Evolutionary conservation across 1,140 invertebrate genomes (phyloP), one percentile per base, ranked within the genome.

Genomic region (Tetraneura akinire): DNA sequence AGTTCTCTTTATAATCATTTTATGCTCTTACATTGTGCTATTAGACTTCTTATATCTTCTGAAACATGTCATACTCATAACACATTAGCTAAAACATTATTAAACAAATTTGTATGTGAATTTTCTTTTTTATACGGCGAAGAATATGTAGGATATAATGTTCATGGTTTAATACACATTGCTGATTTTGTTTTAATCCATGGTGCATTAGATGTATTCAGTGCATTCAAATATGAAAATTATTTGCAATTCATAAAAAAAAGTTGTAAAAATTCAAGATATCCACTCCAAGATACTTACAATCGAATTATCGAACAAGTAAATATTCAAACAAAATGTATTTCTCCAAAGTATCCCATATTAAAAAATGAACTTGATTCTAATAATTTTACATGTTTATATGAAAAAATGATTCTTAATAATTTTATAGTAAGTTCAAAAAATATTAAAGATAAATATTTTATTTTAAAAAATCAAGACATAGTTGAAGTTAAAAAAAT

Each of bases 151-250:
- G 13, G 26, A 13, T 62, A 62, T 37, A 62, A 62, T 37, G 23
- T 29, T 29, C 60, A 29, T 32, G 14, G 18, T 18, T 26, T 68
- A 21, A 68, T 68, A 10, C 37, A 68, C 45, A 8, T 68, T 3
- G 3, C 37, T n/a, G 16, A 68, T 68, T 68, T 68, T 68, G 64
- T 68, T 45, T n/a, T n/a, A n/a, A 18, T 32, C 16, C 60, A 62
- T 62, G 60, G 60, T 32, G 13, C 23, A 5, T 32, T 62, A 18
- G 60, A 62, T 62, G 5, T 14, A 29, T 37, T 29, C 14, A 37
- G 23, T 29, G 57, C 57, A 32, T 62, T 62, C 13, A 62, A 62
- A 62, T 62, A 13, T 62, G 26, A 62, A 37, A 62, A 62, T 62
- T 62, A 62, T 18, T 32, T 62, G 13, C 60, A 62, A 16, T 62